These are phyloP conservation scores for Spicauda simplicius DNA, from an alignment of 2,888 invertebrate species.

Conservation along the genomic window DNA sequence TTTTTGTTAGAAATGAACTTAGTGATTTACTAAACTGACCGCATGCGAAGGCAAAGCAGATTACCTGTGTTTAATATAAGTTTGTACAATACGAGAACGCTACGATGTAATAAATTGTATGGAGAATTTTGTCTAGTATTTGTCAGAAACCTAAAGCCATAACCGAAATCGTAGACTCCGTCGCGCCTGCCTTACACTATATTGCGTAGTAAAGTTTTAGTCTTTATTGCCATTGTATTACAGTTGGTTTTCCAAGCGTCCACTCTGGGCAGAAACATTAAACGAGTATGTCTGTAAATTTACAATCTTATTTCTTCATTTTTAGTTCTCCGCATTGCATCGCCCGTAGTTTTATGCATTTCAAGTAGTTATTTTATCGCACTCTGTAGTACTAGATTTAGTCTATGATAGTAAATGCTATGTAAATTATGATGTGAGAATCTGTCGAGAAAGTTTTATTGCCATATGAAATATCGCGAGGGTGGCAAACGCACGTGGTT, in stretches of 20 bases:
- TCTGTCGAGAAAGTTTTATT: constrained; percentile 28
- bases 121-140: constrained; percentile 48
- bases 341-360: constrained; percentile 56
- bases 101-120: constrained; percentile 47
- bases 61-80: constrained; percentile 43
- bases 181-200: constrained; percentile 57
- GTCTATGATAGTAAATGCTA: not conserved
- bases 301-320: constrained; percentile 80
- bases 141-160: constrained; percentile 44
- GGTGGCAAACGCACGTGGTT: constrained; percentile 65
- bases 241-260: constrained; percentile 55
- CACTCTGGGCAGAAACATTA: constrained; percentile 65
- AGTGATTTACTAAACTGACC: constrained; percentile 46
- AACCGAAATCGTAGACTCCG: constrained; percentile 48
- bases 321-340: constrained; percentile 80
- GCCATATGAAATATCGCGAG: constrained; percentile 38
- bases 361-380: constrained; percentile 19
- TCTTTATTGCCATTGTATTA: constrained; percentile 54
- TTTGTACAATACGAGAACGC: constrained; percentile 23
- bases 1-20: constrained; percentile 44
- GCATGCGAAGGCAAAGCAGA: constrained; percentile 59
- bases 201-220: constrained; percentile 48
- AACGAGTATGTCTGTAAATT: constrained; percentile 79
- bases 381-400: constrained; percentile 1
- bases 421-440: constrained; percentile 8